These are phyloP conservation scores for Abscondita cerata DNA, from an alignment of 2,888 invertebrate species.

Conservation along the genomic window DNA sequence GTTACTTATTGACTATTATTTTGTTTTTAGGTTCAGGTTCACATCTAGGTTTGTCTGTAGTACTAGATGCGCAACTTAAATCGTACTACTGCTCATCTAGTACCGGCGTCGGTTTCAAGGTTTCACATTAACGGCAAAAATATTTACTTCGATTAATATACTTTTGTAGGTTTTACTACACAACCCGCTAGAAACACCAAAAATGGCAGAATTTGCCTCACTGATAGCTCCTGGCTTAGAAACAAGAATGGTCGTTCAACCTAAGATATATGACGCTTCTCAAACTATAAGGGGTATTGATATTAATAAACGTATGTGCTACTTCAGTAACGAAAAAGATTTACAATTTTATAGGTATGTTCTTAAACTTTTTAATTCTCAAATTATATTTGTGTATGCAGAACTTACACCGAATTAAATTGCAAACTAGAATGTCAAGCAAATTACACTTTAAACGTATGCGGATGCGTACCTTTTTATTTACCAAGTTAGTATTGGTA, in stretches of 20 bases:
- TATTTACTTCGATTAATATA: background rate
- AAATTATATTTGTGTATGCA: slow-evolving; percentile 50
- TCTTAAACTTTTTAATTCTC: background rate
- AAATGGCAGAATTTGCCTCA: slow-evolving; percentile 78
- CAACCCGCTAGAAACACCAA: slow-evolving; percentile 82
- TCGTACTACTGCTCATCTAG: slow-evolving; percentile 86
- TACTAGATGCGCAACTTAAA: slow-evolving; percentile 72
- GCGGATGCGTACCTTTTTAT: slow-evolving; percentile 73
- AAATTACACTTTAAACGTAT: slow-evolving; percentile 68
- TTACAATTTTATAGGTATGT: slow-evolving; percentile 67
- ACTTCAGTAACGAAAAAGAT: slow-evolving; percentile 75
- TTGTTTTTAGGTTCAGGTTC: slow-evolving; percentile 71
- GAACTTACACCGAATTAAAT: slow-evolving; percentile 80
- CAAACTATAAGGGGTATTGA: slow-evolving; percentile 65
- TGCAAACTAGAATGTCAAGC: slow-evolving; percentile 84
- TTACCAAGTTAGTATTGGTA: slow-evolving; percentile 73
- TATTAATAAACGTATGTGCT: slow-evolving; percentile 70
- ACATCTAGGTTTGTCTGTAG: slow-evolving; percentile 75
- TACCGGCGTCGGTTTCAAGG: slow-evolving; percentile 73
- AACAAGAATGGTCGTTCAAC: slow-evolving; percentile 72
- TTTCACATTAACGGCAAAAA: slow-evolving; percentile 42
- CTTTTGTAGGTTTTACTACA: slow-evolving; percentile 71
- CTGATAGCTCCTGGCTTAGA: slow-evolving; percentile 76
- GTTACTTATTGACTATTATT: background rate
- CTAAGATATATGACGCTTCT: slow-evolving; percentile 71